phyloP scores from a whole-genome alignment of 2,888 invertebrate species.

The Sympetrum striolatum region DNA sequence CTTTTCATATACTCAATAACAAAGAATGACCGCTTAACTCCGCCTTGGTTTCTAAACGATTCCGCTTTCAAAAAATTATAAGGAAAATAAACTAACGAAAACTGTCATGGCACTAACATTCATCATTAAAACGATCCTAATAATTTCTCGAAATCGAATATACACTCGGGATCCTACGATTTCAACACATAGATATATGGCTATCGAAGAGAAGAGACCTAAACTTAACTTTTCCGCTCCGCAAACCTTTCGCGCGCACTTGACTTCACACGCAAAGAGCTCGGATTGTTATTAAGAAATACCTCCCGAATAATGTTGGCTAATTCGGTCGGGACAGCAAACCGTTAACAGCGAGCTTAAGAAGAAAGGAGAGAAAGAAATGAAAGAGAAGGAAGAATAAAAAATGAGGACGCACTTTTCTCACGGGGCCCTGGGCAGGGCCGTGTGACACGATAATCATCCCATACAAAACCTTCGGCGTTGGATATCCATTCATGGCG shows the following conservation, averaged over 20 bases:
- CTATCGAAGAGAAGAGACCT: too few species aligned
- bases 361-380: background rate
- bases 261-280: background rate
- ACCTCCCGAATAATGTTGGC: background rate
- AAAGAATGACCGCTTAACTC: too few species aligned
- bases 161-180: too few species aligned
- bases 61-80: too few species aligned
- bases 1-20: too few species aligned
- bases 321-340: background rate
- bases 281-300: background rate
- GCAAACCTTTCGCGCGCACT: background rate
- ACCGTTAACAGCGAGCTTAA: background rate
- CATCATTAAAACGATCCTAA: too few species aligned
- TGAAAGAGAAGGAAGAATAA: background rate
- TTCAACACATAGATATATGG: too few species aligned
- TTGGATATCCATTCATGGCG: constrained; percentile 30
- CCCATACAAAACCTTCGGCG: constrained; percentile 35
- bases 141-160: too few species aligned
- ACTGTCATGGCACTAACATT: too few species aligned
- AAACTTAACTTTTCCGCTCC: too few species aligned
- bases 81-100: too few species aligned
- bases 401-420: background rate
- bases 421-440: background rate
- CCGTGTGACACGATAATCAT: constrained; percentile 33
- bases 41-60: too few species aligned